phyloP scores from a whole-genome alignment of 2,113 vertebrate genomes.

The Trematomus loennbergii region DNA sequence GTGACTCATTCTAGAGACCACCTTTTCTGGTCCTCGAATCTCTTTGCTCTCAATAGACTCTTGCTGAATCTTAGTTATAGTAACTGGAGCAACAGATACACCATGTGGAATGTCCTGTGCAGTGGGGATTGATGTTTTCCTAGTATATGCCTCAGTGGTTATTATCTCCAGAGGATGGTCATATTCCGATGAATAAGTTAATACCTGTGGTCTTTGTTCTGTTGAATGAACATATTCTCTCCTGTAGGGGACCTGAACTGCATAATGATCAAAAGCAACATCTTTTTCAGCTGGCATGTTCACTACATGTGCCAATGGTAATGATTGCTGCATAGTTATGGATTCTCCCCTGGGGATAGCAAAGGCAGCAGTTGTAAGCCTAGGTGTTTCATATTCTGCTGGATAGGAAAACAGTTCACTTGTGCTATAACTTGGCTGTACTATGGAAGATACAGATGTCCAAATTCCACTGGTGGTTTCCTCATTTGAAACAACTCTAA shows the following conservation, averaged over 20 bases:
- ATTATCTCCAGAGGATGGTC: conserved; percentile 70
- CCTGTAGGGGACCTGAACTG: conserved; percentile 50
- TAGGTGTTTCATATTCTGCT: conserved; percentile 58
- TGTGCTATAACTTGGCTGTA: conserved; percentile 56
- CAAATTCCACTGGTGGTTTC: conserved; percentile 63
- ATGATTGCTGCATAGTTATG: conserved; percentile 65
- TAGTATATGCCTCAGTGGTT: conserved; percentile 63
- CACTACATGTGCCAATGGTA: conserved; percentile 48
- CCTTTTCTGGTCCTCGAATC: conserved; percentile 83
- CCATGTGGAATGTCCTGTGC: conserved; percentile 59
- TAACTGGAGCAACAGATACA: conserved; percentile 67
- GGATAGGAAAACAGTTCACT: conserved; percentile 60
- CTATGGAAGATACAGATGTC: conserved; percentile 67
- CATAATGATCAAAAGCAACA: conserved; percentile 40
- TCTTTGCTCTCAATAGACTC: conserved; percentile 86
- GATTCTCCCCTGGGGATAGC: conserved; percentile 65
- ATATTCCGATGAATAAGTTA: conserved; percentile 70
- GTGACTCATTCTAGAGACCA: conserved; percentile 86
- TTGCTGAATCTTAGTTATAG: conserved; percentile 82
- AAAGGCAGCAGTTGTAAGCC: conserved; percentile 63
- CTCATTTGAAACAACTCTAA: conserved; percentile 56
- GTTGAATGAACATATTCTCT: conserved; percentile 51
- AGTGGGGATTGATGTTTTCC: conserved; percentile 61
- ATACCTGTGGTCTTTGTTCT: conserved; percentile 51
- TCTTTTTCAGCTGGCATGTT: conserved; percentile 72